Base-by-base conservation (phyloP, 2,888 invertebrate genomes). In the Sarcophaga caerulescens region DNA sequence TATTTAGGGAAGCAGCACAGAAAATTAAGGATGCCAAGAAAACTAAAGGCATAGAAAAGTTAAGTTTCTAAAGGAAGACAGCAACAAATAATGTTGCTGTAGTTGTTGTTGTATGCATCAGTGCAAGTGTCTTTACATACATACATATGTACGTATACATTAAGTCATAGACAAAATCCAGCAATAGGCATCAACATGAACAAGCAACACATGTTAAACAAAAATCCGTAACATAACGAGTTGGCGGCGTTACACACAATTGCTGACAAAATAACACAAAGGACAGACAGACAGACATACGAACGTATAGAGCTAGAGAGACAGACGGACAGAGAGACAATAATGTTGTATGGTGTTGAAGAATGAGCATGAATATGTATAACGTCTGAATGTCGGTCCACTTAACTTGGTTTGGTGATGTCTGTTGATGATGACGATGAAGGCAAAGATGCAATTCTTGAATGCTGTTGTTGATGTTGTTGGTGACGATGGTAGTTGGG, bases 231-330 rank as follows among this genome's bases (percentile, higher is more conserved):
- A 86, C 86, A 84, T 86, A 84, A 86, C 81, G 86, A 86, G 81
- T 86, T 86, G 86, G 86, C 86, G 86, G 86, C 86, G 84, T 86
- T 81, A 84, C 84, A 84, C 70, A 84, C 84, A 84, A 84, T 84
- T 84, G 79, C 84, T 71, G 71, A 62, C 82, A 82, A 77, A 82
- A 82, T 14, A 82, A 66, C 82, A 44, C 63, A 57, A 21, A 66
- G 4, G 47, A 74, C 63, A 10, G 14, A 73, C 23, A 10, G 52
- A 63, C 25, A 19, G 23, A 65, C 65, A 14, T n/a, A 65, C 19
- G 17, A 11, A 65, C n/a, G 21, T 52, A 45, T 11, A 35, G 21
- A 17, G 6, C 17, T 47, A 21, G 35, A 57, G 35, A 14, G 25
- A 19, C 79, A 71, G 79, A 57, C 21, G n/a, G 45, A 66, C 23